Base-by-base conservation (phyloP, 2,888 invertebrate genomes). In the Sarcophaga caerulescens region DNA sequence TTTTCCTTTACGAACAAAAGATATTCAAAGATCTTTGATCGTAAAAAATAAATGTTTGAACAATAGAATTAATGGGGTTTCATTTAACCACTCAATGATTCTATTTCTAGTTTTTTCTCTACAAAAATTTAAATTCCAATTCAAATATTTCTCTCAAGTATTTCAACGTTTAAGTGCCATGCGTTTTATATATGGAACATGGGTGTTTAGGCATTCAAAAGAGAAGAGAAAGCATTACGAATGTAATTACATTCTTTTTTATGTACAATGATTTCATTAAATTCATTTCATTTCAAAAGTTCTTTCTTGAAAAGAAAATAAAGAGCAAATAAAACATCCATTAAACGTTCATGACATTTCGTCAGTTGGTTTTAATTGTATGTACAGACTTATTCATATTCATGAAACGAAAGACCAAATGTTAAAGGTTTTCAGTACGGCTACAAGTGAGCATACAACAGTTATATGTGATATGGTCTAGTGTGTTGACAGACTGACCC, bases 181-280 rank as follows among this genome's bases (percentile, higher is more conserved):
- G 35, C 35, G 35, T 35, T 35, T 35, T 35, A 10, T 35, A 10
- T 10, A 35, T 8, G 2, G 2, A 35, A 35, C 35, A 10, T 35
- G 2, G 10, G 35, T 35, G 35, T 35, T 35, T 35, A 2, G 35
- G 1, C 35, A 35, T 35, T 10, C 1, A 35, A 35, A 35, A 35
- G 2, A 2, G 35, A 8, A 45, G 73, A 73, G 73, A 80, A 80
- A 80, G 66, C 80, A 66, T 73, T 66, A 73, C 71, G 44, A 80
- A 66, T 73, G 80, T 60, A 65, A 80, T 73, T 80, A 80, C 66
- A 63, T 63, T 19, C 52, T 79, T 66, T 79, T 65, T 71, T 70
- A 79, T 35, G 35, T 35, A 35, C 35, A 35, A 35, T 71, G 23
- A 62, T 60, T 68, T 21, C 25, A 25, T 76, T 66, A 62, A 62